These are phyloP conservation scores for Coracopsis vasa DNA, from an alignment of 2,113 vertebrate genomes.

Conservation along the genomic window DNA sequence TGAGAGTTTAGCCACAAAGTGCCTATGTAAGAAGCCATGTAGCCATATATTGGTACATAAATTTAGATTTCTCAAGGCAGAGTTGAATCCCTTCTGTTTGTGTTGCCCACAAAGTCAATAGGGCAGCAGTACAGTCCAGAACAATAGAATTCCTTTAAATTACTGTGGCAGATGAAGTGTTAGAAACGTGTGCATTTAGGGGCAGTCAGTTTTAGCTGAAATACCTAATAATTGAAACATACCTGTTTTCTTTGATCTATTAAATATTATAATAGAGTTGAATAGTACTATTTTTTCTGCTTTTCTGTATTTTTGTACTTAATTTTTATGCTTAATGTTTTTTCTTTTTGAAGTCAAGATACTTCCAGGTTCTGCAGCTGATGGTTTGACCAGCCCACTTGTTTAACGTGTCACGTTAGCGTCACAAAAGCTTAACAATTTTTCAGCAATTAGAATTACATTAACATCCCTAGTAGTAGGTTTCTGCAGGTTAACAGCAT, in stretches of 20 bases:
- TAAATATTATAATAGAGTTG: not conserved
- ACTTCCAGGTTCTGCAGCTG: not conserved
- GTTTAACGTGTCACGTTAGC: not conserved
- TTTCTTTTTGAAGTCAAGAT: not conserved
- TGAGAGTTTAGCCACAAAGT: not conserved
- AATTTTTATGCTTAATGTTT: not conserved
- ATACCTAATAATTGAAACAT: not conserved
- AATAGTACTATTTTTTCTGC: not conserved
- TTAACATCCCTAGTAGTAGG: not conserved
- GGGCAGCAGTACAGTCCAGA: not conserved
- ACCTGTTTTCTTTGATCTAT: not conserved
- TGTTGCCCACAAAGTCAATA: not conserved
- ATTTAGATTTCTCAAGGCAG: not conserved
- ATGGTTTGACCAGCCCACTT: not conserved
- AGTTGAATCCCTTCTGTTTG: not conserved
- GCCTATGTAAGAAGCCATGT: not conserved
- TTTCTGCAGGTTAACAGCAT: not conserved
- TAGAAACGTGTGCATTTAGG: not conserved
- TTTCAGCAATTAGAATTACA: not conserved
- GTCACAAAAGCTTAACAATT: not conserved
- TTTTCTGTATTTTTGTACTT: not conserved
- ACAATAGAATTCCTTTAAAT: not conserved
- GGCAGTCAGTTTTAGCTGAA: not conserved
- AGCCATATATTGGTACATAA: not conserved
- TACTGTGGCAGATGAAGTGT: not conserved